phyloP scores from a whole-genome alignment of 2,113 vertebrate genomes.

The Cynopterus brachyotis region DNA sequence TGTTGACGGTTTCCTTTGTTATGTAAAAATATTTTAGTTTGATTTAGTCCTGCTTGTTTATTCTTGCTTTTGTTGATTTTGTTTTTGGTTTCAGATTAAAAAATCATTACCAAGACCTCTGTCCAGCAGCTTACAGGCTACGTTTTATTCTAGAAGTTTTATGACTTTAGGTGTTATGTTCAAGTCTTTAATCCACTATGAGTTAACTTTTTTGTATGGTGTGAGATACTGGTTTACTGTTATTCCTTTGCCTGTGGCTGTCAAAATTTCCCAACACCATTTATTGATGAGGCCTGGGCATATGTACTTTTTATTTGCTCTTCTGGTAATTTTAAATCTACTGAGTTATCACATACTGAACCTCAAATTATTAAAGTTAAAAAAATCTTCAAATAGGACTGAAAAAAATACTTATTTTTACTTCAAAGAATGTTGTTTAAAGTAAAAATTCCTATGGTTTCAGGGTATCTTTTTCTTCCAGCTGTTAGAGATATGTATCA shows the following conservation, averaged over 20 bases:
- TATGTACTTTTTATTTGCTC: background rate
- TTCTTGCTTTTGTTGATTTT: background rate
- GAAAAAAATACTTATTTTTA: constrained; percentile 7
- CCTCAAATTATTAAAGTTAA: background rate
- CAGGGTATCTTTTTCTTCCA: background rate
- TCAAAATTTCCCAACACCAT: background rate
- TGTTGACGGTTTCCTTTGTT: background rate
- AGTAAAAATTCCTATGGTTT: background rate
- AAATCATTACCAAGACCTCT: background rate
- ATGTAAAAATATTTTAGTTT: background rate
- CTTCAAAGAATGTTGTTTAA: background rate
- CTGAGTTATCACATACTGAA: background rate
- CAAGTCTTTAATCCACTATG: background rate
- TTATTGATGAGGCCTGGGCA: background rate
- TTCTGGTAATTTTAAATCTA: background rate
- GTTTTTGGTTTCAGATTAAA: background rate
- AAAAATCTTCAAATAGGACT: background rate
- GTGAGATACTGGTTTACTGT: background rate
- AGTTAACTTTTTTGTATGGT: background rate
- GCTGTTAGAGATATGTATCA: background rate
- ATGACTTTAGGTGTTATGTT: background rate
- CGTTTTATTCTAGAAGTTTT: background rate
- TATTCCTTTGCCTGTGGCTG: too few relatives aligned
- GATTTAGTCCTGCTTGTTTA: background rate
- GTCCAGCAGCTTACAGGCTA: background rate